These are phyloP conservation scores for Argopecten irradians DNA, from an alignment of 1,140 invertebrate species.

Conservation along the genomic window DNA sequence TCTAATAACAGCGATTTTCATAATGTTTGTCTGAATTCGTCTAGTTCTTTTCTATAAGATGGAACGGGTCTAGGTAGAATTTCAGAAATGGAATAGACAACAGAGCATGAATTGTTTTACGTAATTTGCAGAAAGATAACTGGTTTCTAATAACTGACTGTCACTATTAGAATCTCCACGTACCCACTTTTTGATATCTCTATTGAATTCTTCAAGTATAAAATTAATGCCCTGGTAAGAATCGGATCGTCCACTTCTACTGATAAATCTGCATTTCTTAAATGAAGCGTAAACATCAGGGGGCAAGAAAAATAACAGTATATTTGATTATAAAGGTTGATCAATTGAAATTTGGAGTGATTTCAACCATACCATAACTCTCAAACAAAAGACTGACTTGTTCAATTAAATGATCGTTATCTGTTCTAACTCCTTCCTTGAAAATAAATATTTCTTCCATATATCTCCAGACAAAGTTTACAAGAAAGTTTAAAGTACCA, in stretches of 20 bases:
- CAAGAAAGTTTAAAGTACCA: conserved; percentile 3
- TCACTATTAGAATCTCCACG: not conserved
- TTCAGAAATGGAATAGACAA: not conserved
- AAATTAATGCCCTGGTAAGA: conserved; percentile 26
- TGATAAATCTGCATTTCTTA: not conserved
- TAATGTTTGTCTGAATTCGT: not conserved
- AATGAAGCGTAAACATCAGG: not conserved
- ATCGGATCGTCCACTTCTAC: not conserved
- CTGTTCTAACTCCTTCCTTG: not conserved
- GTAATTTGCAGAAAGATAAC: not conserved
- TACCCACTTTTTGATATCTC: conserved; percentile 17
- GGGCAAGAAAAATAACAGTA: not conserved
- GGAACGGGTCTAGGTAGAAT: not conserved
- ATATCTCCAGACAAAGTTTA: not conserved
- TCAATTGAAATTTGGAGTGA: not conserved
- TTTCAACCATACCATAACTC: conserved; percentile 4
- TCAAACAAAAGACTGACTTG: not conserved
- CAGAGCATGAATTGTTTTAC: not conserved
- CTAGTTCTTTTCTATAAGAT: not conserved
- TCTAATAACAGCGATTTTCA: not conserved
- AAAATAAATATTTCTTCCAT: conserved; percentile 29
- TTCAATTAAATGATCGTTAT: not conserved
- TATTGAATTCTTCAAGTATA: conserved; percentile 36
- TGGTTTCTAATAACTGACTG: not conserved
- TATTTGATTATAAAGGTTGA: not conserved